Percentiles rank a stretch among this genome's conserved stretches.
phyloP scores from a whole-genome alignment of 2,797 vertebrate species.

The Caiman crocodilus region DNA sequence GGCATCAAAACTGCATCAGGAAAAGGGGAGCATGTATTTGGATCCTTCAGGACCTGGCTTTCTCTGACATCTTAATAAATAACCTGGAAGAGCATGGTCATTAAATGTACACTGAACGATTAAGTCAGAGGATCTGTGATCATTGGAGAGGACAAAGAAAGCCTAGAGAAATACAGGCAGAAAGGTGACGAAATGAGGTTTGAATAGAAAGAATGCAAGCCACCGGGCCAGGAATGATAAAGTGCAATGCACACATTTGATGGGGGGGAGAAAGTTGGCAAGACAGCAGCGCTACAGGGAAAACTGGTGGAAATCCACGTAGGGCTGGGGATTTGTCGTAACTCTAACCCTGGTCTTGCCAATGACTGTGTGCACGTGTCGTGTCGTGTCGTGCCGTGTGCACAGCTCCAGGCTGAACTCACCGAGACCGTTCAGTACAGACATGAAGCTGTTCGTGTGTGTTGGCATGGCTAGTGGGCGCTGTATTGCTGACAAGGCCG shows the following conservation, averaged over 20 bases:
- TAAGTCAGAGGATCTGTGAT: background rate
- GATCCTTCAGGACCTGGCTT: background rate
- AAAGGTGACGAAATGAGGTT: background rate
- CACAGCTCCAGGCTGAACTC: rapidly evolving
- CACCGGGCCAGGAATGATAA: background rate
- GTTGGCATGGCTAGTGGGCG: background rate
- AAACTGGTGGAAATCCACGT: background rate
- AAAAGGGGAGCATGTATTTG: background rate
- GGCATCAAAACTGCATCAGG: background rate
- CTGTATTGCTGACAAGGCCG: background rate
- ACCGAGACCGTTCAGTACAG: rapidly evolving
- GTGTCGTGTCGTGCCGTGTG: rapidly evolving
- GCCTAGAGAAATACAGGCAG: background rate
- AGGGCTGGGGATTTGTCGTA: rapidly evolving
- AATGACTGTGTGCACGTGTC: rapidly evolving
- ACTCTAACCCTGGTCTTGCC: background rate
- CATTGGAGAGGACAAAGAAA: background rate
- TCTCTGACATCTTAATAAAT: background rate
- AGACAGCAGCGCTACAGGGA: background rate
- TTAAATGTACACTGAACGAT: background rate
- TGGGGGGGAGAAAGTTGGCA: background rate
- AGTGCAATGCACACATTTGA: background rate
- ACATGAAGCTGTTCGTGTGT: rapidly evolving
- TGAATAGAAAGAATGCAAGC: rapidly evolving
- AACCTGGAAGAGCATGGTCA: background rate